Percentiles rank a stretch among this genome's conserved stretches.
Evolutionary conservation across 1,140 invertebrate genomes (phyloP).

Genomic region (Periplaneta americana): DNA sequence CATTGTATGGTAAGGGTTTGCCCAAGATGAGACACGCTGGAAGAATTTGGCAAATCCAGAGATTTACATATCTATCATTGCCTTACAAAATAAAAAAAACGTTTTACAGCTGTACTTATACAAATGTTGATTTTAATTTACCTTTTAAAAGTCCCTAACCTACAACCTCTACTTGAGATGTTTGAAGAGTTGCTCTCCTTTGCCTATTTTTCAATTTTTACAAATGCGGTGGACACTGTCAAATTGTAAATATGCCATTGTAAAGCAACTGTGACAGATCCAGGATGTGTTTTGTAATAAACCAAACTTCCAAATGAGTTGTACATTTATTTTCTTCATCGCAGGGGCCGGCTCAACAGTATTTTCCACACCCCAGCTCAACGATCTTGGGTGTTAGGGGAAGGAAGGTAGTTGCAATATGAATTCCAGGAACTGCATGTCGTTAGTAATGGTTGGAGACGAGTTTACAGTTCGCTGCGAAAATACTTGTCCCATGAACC

Average conservation of each 20-base stretch:
- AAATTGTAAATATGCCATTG: constrained; percentile 7
- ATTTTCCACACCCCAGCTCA: too few relatives aligned
- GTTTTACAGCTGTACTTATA: not conserved
- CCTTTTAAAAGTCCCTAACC: not conserved
- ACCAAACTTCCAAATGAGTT: not conserved
- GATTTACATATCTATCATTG: constrained; percentile 11
- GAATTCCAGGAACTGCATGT: too few relatives aligned
- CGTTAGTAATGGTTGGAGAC: too few relatives aligned
- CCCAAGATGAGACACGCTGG: not conserved
- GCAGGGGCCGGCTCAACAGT: too few relatives aligned
- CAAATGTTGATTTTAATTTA: not conserved
- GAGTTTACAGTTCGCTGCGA: too few relatives aligned
- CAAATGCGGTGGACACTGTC: constrained; percentile 10
- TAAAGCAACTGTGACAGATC: constrained; percentile 10
- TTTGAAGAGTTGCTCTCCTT: not conserved
- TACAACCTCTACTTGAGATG: not conserved
- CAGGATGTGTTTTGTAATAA: constrained; percentile 1
- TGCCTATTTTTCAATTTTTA: constrained; percentile 10
- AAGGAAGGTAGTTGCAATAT: too few relatives aligned
- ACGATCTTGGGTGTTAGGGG: too few relatives aligned
- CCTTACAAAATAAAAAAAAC: constrained; percentile 2
- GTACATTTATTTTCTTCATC: not conserved
- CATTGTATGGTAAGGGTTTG: constrained; percentile 9
- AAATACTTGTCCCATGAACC: too few relatives aligned
- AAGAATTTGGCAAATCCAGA: constrained; percentile 4